Base-by-base conservation (phyloP, 2,888 invertebrate genomes). In the Zele albiditarsus region DNA sequence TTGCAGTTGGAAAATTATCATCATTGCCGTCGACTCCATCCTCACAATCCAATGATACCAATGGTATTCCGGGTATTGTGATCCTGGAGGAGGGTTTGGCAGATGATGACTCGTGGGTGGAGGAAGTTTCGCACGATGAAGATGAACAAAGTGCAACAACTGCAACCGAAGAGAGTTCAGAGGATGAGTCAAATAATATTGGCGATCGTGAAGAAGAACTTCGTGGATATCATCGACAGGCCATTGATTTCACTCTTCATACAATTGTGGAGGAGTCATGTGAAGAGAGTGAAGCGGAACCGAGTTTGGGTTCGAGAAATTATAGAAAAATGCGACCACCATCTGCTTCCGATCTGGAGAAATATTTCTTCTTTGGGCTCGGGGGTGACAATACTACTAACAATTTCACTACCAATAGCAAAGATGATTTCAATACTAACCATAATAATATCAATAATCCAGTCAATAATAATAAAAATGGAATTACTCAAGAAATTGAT, bases 201-300 rank as follows among this genome's bases (percentile, higher is more conserved):
- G 87, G 86, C 16, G 94, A 95, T 83, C 92, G 95, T 5, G 95
- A 96, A 84, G 96, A 96, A 78, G 96, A 96, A 79, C 91, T 96
- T 62, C 91, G 95, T 4, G 94, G 94, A n/a, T 96, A 96, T 86
- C 95, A 95, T 86, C 92, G 96, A 71, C 93, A 95, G 74, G 94
- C 94, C 0, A 94, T 97, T 84, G 96, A 97, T 90, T 96, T 97
- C 87, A 97, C 97, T 1, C 90, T 97, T 79, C 97, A 97, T 86
- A 97, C 97, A 0, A 97, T 97, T 82, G 94, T 97, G 33, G 97
- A 97, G 90, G 97, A 97, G 90, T 97, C 96, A 84, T 97, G 97
- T 89, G 97, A 97, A 90, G 97, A 97, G 89, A 97, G 97, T 89
- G 96, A 96, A 89, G 92, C 94, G 77, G 96, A 96, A 84, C 93